Base-by-base conservation (phyloP, 2,888 invertebrate species). In the Caenorhabditis doughertyi region DNA sequence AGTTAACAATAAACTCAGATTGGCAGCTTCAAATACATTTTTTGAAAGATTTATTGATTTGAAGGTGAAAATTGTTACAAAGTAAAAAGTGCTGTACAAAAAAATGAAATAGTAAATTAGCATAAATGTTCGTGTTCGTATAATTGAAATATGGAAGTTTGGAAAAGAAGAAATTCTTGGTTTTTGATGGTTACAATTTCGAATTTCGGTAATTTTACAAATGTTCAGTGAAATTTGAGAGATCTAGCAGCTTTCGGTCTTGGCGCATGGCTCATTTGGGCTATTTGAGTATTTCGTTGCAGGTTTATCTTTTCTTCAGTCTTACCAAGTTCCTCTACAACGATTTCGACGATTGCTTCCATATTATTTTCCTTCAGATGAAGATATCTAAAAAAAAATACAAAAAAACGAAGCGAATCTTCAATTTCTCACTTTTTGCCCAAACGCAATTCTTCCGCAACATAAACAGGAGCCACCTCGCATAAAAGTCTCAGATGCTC, bases 331-430 rank as follows among this genome's bases (percentile, higher is more conserved):
- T 77, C 77, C 29, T 68, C 77, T 9, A 21, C 35, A 9, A 79
- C 2, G 3, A 79, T 16, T 35, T 79, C 79, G 25, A 7, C 29
- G 25, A 83, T 79, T 5, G 62, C 79, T 29, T 73, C 79, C 8
- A 76, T 51, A 44, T 83, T 74, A 13, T 83, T 83, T n/a, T 79
- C 82, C 5, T 18, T 39, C 42, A 83, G 58, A 9, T 65, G 77
- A 3, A 82, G 72, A 32, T 65, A 71, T 60, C 79, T 79, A 35
- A 49, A 72, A 27, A 13, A 55, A 4, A 18, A 42, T 42, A 8
- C 25, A 35, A 11, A 67, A 13, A 23, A 32, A n/a, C n/a, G n/a
- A n/a, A n/a, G n/a, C 25, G 16, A 0, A 21, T 16, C 13, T 11
- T 16, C 3, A 49, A n/a, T 32, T 13, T 27, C 77, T 44, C 11